Base-by-base conservation (phyloP, 2,888 invertebrate species). In the Anthoptus insignis region DNA sequence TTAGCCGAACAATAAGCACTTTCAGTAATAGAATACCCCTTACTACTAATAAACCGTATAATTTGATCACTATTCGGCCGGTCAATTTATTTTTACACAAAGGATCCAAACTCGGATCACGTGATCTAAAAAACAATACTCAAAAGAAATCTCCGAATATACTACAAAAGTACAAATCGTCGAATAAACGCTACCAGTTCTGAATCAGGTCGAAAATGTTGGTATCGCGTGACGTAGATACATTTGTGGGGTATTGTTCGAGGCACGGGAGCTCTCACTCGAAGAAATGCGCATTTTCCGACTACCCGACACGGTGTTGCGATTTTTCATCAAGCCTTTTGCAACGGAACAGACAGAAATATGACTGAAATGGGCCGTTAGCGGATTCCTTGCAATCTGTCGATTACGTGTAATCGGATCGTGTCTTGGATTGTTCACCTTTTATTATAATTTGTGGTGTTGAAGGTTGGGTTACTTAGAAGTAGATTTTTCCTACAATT, bases 111-210 rank as follows among this genome's bases (percentile, higher is more conserved):
- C 49, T 7, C 21, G 49, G 56, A 56, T 67, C 59, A 65, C 65
- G 65, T 63, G 69, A 63, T 67, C 57, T 63, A 68, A 67, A 64
- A 69, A 71, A 71, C 69, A 74, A 73, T 73, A 69, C 67, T 66
- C 67, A 67, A 69, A 52, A 68, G 65, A 66, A 68, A 70, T 72
- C 68, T 70, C 68, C 65, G 68, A 67, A 58, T 66, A n/a, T n/a
- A n/a, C n/a, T 67, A 73, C 73, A 73, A 75, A 76, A 72, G 73
- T 70, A 72, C 73, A 69, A 76, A 72, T 68, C 68, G 72, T 66
- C 59, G 69, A 66, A 69, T 73, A 71, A 74, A 64, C 66, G 66
- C 32, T 52, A 70, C 66, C 67, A 59, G 63, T 57, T 66, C 64
- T 45, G 66, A 69, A 69, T 67, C 68, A 72, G 71, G 72, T 74